These are phyloP conservation scores for Dryoscopus gambensis DNA, from an alignment of 2,113 vertebrate species.

Conservation along the genomic window DNA sequence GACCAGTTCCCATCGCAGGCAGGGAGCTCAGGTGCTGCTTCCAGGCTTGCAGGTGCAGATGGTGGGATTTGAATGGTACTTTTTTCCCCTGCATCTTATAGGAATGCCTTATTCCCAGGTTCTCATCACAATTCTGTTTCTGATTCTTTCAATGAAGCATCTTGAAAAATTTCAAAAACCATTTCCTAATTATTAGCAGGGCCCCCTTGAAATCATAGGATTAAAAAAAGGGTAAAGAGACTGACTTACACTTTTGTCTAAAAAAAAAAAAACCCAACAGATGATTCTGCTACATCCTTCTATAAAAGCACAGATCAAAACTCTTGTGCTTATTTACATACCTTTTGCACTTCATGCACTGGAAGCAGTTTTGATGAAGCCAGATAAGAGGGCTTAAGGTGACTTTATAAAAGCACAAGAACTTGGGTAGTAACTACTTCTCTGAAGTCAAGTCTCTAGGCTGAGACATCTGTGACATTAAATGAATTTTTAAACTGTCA, in stretches of 20 bases:
- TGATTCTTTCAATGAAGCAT: neutral
- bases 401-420: neutral
- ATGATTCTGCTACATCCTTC: neutral
- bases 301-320: neutral
- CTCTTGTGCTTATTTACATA: neutral
- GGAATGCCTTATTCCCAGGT: neutral
- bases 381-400: neutral
- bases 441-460: constrained; percentile 17
- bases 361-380: neutral
- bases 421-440: neutral
- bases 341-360: neutral
- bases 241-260: neutral
- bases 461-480: constrained; percentile 63
- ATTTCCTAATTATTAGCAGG: neutral
- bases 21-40: neutral
- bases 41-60: neutral
- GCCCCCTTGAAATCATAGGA: neutral
- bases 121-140: neutral
- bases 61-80: neutral
- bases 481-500: constrained; percentile 71
- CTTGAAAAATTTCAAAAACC: neutral
- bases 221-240: neutral
- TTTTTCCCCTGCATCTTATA: neutral
- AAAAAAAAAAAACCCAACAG: neutral
- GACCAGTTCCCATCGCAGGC: neutral